Conservation (phyloP, 2,888 invertebrate species). For the Norana najaformis region DNA sequence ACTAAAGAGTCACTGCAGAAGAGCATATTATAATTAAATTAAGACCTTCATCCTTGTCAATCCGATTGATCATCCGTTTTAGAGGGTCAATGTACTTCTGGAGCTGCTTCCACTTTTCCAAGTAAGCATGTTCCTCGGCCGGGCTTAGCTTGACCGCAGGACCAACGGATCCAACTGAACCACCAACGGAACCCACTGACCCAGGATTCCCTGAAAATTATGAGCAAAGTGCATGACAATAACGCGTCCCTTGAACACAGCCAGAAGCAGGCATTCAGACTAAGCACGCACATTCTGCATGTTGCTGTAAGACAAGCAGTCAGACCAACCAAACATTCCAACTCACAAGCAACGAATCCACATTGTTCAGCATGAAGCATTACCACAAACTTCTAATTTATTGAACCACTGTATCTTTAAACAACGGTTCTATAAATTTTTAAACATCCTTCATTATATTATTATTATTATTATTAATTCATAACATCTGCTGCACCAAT, state of each 20-base stretch:
- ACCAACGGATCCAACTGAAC: constrained; percentile 25
- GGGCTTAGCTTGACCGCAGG: constrained; percentile 24
- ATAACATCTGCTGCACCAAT: no score
- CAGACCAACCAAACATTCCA: no score
- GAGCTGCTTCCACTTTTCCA: constrained; percentile 88
- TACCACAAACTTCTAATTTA: no score
- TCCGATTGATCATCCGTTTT: constrained; percentile 79
- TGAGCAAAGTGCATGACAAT: not conserved
- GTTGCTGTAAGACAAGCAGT: no score
- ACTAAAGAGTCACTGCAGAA: not conserved
- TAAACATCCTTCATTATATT: no score
- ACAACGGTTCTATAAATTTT: no score
- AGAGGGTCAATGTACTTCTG: constrained; percentile 92
- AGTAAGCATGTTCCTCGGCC: constrained; percentile 82
- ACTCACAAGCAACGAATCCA: no score
- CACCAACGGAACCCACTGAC: constrained; percentile 31
- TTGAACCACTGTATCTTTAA: no score
- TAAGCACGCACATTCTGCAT: constrained; percentile 20
- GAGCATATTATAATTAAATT: not conserved
- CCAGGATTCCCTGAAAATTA: constrained; percentile 31
- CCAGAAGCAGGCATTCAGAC: not conserved
- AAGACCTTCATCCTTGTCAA: constrained; percentile 61
- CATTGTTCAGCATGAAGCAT: no score
- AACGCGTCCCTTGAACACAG: not conserved
- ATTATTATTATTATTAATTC: no score